Evolutionary conservation across 2,797 vertebrate genomes (phyloP).

Genomic region (Pristis pectinata): DNA sequence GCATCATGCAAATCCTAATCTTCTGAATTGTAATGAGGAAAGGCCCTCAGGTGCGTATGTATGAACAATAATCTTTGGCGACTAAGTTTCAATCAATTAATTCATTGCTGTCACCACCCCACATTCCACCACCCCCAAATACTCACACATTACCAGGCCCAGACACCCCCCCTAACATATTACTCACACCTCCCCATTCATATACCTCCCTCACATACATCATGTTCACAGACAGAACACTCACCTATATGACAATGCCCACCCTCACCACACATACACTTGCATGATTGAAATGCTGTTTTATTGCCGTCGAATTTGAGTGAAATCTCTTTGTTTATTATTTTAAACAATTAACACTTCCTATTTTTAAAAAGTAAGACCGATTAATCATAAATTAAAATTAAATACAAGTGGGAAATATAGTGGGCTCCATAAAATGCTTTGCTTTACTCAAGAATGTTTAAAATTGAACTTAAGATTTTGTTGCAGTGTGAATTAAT

Average conservation of each 20-base stretch:
- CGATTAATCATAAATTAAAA: background rate
- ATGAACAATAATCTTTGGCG: background rate
- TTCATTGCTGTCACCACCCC: too few relatives aligned
- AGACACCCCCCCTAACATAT: too few relatives aligned
- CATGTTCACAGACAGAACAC: background rate
- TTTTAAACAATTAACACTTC: background rate
- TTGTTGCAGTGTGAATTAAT: background rate
- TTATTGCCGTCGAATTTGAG: background rate
- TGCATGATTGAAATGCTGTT: background rate
- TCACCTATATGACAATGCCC: too few relatives aligned
- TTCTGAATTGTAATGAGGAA: slow-evolving; percentile 82
- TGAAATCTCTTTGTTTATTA: background rate
- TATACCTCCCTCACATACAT: too few relatives aligned
- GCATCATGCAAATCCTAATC: slow-evolving; percentile 73
- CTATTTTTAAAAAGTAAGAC: background rate
- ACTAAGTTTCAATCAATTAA: background rate
- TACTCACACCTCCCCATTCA: too few relatives aligned
- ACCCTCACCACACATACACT: too few relatives aligned
- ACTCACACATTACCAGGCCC: too few relatives aligned
- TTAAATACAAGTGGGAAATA: background rate
- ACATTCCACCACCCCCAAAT: too few relatives aligned
- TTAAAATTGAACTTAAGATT: background rate
- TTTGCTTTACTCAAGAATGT: background rate
- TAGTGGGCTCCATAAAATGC: background rate
- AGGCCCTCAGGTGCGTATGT: slow-evolving; percentile 79